Percentiles rank a stretch among this genome's conserved stretches.
phyloP scores from a whole-genome alignment of 2,797 vertebrate genomes.

The Falco naumanni region DNA sequence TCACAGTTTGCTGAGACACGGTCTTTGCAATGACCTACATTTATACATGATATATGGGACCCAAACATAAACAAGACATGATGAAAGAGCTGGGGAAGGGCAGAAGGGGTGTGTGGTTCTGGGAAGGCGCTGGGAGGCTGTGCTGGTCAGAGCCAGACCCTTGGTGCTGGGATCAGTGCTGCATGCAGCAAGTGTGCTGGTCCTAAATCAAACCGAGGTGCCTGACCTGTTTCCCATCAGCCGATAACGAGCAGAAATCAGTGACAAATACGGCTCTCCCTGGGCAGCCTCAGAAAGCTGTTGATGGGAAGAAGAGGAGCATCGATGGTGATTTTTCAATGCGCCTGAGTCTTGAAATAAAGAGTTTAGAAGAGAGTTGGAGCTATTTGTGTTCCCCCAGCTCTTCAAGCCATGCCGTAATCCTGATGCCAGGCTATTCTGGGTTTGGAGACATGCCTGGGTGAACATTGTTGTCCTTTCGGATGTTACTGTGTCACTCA shows the following conservation, averaged over 20 bases:
- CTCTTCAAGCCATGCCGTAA: neutral
- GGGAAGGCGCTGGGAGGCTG: neutral
- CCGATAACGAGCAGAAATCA: neutral
- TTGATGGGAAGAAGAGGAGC: neutral
- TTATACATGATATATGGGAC: neutral
- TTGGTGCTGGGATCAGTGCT: neutral
- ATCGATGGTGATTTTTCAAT: neutral
- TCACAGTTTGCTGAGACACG: neutral
- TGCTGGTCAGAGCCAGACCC: rapidly evolving
- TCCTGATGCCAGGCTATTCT: neutral
- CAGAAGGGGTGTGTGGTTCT: neutral
- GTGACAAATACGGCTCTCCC: neutral
- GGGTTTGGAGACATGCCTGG: neutral
- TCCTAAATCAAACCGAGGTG: neutral
- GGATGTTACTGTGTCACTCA: neutral
- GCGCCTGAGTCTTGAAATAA: neutral
- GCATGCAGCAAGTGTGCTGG: neutral
- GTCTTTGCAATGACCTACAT: slow-evolving; percentile 4
- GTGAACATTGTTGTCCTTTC: neutral
- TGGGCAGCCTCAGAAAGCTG: neutral
- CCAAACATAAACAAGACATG: neutral
- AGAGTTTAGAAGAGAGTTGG: neutral
- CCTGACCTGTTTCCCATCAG: neutral
- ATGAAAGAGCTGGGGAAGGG: neutral
- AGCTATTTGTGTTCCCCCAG: neutral